Evolutionary conservation across 2,888 invertebrate genomes (phyloP).

Genomic region (Noctua pronuba): DNA sequence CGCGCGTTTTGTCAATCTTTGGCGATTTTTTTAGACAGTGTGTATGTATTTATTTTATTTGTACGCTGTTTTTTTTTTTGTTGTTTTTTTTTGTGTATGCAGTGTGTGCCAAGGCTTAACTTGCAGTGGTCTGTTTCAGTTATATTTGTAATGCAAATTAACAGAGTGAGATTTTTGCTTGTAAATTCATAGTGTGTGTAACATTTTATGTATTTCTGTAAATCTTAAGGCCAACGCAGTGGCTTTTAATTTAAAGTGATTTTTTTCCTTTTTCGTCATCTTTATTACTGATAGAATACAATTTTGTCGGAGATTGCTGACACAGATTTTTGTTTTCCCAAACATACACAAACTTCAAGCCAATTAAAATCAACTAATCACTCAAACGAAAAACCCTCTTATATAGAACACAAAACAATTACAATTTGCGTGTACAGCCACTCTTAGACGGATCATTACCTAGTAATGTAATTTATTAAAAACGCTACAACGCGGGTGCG

Average conservation of each 20-base stretch:
- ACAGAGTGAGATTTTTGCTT: background rate
- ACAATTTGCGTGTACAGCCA: slow-evolving; percentile 63
- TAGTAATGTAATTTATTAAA: slow-evolving; percentile 76
- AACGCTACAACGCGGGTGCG: slow-evolving; percentile 72
- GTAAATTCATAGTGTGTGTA: background rate
- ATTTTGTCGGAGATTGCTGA: background rate
- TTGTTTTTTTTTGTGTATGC: too few relatives aligned
- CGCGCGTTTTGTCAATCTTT: slow-evolving; percentile 85
- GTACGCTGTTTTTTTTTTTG: slow-evolving; percentile 31
- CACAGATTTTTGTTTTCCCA: background rate
- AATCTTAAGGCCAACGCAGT: background rate
- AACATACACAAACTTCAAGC: background rate
- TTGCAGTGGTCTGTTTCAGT: background rate
- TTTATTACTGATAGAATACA: background rate
- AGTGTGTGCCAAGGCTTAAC: background rate
- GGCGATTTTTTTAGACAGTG: slow-evolving; percentile 70
- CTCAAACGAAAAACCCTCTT: slow-evolving; percentile 33
- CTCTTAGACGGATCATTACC: slow-evolving; percentile 67
- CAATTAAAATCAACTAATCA: slow-evolving; percentile 45
- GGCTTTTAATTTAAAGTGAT: too few relatives aligned
- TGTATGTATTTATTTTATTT: slow-evolving; percentile 18
- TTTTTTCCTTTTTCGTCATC: background rate
- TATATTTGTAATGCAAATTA: background rate
- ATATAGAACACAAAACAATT: slow-evolving; percentile 61
- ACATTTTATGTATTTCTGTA: background rate